Evolutionary conservation across 2,797 vertebrate species (phyloP).

Genomic region (Sebastes cheni): DNA sequence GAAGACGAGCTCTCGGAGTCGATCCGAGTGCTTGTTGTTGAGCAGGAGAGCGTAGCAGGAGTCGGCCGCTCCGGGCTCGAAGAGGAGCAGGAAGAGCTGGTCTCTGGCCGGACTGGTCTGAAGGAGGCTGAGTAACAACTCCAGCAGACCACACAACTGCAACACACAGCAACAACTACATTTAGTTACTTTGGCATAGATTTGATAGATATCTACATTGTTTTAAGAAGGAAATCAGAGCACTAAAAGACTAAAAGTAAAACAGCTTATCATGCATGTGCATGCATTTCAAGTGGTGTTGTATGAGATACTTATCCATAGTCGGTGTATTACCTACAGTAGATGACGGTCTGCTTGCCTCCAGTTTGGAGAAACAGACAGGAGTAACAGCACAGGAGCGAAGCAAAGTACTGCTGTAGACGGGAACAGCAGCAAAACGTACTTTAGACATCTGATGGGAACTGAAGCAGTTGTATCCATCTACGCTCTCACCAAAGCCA

Average conservation of each 20-base stretch:
- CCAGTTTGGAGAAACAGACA: no score
- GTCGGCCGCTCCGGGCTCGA: constrained; percentile 93
- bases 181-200: not conserved
- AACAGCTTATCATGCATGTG: no score
- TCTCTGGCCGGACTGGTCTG: constrained; percentile 88
- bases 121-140: constrained; percentile 88
- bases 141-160: constrained; percentile 90
- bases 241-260: not conserved
- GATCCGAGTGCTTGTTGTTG: constrained; percentile 92
- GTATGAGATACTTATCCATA: no score
- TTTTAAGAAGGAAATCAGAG: not conserved
- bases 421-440: no score
- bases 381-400: no score
- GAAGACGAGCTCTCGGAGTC: constrained; percentile 91
- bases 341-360: no score
- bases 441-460: no score
- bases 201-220: not conserved
- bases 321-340: no score
- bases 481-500: no score
- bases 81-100: constrained; percentile 94
- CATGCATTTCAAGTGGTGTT: not conserved
- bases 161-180: constrained; percentile 33
- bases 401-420: no score
- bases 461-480: accelerated
- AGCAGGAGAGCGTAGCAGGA: constrained; percentile 92